Conservation (phyloP, 2,888 invertebrate genomes). For the Parnassius orleans region DNA sequence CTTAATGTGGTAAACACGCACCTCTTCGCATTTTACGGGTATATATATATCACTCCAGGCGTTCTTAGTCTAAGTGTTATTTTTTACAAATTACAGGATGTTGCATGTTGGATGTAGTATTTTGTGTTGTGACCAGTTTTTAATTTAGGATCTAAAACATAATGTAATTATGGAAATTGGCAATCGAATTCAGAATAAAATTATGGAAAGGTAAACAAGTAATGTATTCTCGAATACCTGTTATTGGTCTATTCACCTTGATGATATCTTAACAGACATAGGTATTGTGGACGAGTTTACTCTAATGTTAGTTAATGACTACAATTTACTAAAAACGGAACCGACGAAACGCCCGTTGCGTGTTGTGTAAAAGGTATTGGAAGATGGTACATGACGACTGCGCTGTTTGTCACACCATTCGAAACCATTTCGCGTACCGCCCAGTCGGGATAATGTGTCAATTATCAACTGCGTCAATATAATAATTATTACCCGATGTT, state of each 20-base stretch:
- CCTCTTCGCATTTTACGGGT: too few species aligned
- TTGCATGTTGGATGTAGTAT: too few species aligned
- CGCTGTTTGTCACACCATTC: not conserved
- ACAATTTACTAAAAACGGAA: conserved; percentile 3
- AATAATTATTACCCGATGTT: not conserved
- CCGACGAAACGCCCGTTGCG: not conserved
- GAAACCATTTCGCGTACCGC: too few species aligned
- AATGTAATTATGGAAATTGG: too few species aligned
- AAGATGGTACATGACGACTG: not conserved
- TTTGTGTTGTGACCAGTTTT: too few species aligned
- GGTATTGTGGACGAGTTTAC: not conserved
- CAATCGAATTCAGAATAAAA: too few species aligned
- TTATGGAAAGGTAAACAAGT: too few species aligned
- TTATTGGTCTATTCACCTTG: not conserved
- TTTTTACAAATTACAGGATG: too few species aligned
- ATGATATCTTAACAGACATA: not conserved
- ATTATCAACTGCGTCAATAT: not conserved
- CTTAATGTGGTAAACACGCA: too few species aligned
- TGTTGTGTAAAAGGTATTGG: not conserved
- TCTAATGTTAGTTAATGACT: not conserved
- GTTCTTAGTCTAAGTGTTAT: too few species aligned
- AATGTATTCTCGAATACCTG: not conserved
- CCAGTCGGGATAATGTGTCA: not conserved
- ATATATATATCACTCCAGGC: too few species aligned
- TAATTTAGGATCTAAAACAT: too few species aligned